Evolutionary conservation across 1,140 invertebrate species (phyloP).

Genomic region (Halictus rubicundus): DNA sequence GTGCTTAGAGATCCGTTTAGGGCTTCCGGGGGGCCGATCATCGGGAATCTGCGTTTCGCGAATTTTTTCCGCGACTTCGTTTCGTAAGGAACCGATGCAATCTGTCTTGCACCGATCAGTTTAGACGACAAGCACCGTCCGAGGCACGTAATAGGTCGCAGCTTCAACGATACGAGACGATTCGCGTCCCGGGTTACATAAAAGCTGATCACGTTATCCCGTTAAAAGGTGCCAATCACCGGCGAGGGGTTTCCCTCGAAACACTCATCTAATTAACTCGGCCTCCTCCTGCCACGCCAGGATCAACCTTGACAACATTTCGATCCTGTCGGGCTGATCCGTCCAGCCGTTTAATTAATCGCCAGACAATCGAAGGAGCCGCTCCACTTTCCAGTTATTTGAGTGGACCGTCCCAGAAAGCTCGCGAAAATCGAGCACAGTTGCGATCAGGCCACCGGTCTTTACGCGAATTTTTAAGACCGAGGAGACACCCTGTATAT

Average conservation of each 20-base stretch:
- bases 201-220: constrained; percentile 63
- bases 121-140: neutral
- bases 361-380: too few species aligned
- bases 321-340: neutral
- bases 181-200: constrained; percentile 64
- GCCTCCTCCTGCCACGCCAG: neutral
- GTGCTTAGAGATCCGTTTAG: neutral
- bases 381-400: too few species aligned
- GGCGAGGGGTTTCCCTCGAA: constrained; percentile 67
- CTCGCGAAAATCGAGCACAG: too few species aligned
- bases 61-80: neutral
- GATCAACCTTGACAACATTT: neutral
- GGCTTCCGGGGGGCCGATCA: constrained; percentile 24
- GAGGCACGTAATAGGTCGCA: neutral
- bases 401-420: too few species aligned
- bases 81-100: constrained; percentile 2
- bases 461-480: too few species aligned
- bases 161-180: neutral
- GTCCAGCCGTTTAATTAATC: neutral
- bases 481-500: too few species aligned
- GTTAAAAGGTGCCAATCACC: constrained; percentile 67
- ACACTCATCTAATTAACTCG: constrained; percentile 58
- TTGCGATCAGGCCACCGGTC: too few species aligned
- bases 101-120: too few species aligned
- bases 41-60: too few species aligned